A percentile compares a stretch with the other conserved stretches of the same genome.
Conservation (phyloP, 1,140 invertebrate species). For the Penaeus indicus region DNA sequence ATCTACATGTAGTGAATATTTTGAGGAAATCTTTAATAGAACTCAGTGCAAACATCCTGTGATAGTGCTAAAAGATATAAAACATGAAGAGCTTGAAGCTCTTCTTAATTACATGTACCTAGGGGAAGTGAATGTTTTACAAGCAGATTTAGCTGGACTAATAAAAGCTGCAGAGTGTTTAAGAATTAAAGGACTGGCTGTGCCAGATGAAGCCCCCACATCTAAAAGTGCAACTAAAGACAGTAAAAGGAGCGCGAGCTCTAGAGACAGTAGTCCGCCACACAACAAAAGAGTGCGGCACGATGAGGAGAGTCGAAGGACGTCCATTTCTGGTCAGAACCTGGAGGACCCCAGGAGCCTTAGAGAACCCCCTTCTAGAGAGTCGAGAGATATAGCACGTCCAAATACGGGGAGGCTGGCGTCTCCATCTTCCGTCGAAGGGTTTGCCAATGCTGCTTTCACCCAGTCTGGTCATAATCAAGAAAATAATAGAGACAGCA, state of each 20-base stretch:
- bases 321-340: background rate
- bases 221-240: constrained; percentile 42
- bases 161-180: constrained; percentile 58
- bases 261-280: constrained; percentile 32
- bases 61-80: constrained; percentile 59
- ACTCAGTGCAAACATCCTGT: constrained; percentile 59
- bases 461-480: constrained; percentile 37
- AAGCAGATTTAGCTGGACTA: constrained; percentile 56
- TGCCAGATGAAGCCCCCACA: constrained; percentile 53
- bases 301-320: constrained; percentile 11
- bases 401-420: background rate
- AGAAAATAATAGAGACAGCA: constrained; percentile 40
- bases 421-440: constrained; percentile 4
- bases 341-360: constrained; percentile 22
- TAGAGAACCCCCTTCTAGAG: constrained; percentile 8
- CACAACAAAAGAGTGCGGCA: constrained; percentile 37
- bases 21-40: constrained; percentile 56
- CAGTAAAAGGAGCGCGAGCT: constrained; percentile 21
- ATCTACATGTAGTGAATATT: constrained; percentile 59
- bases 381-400: constrained; percentile 12
- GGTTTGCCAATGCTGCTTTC: constrained; percentile 15
- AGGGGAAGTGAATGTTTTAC: constrained; percentile 57
- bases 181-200: constrained; percentile 54
- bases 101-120: constrained; percentile 60
- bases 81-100: constrained; percentile 51